phyloP scores from a whole-genome alignment of 2,113 vertebrate species.

The Tautogolabrus adspersus region DNA sequence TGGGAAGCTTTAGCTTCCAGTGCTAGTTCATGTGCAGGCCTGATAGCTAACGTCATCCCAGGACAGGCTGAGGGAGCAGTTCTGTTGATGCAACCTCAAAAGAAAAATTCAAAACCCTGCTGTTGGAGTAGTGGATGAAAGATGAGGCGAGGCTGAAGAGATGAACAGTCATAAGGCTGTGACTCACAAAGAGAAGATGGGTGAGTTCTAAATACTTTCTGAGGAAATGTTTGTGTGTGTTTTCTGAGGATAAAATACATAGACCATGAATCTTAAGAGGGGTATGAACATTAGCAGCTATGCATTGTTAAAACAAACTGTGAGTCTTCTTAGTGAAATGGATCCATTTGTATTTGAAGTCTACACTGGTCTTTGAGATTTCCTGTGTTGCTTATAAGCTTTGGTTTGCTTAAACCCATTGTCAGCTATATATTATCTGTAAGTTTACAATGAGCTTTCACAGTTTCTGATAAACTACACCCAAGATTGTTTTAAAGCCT shows the following conservation, averaged over 20 bases:
- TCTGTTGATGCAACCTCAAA: slow-evolving; percentile 7
- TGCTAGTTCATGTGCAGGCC: not conserved
- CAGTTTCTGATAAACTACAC: not conserved
- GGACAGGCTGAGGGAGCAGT: slow-evolving; percentile 29
- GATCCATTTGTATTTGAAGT: not conserved
- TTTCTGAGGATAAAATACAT: not conserved
- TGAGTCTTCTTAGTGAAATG: not conserved
- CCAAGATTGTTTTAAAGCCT: too few relatives aligned
- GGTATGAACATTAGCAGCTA: not conserved
- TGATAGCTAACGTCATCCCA: slow-evolving; percentile 2
- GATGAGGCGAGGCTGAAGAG: slow-evolving; percentile 18
- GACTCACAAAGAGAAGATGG: slow-evolving; percentile 27
- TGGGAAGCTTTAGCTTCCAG: not conserved
- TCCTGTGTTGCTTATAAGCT: not conserved
- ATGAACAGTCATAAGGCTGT: slow-evolving; percentile 16
- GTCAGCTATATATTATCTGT: not conserved
- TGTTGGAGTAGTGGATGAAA: slow-evolving; percentile 17
- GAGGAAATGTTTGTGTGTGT: slow-evolving; percentile 12
- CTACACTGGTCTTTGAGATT: not conserved
- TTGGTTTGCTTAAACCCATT: not conserved
- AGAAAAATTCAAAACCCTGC: not conserved
- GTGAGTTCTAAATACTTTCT: slow-evolving; percentile 14
- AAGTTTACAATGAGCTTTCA: not conserved
- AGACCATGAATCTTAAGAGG: not conserved
- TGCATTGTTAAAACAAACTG: not conserved